Conservation (phyloP, 2,888 invertebrate species). For the Drosophila paranaensis region DNA sequence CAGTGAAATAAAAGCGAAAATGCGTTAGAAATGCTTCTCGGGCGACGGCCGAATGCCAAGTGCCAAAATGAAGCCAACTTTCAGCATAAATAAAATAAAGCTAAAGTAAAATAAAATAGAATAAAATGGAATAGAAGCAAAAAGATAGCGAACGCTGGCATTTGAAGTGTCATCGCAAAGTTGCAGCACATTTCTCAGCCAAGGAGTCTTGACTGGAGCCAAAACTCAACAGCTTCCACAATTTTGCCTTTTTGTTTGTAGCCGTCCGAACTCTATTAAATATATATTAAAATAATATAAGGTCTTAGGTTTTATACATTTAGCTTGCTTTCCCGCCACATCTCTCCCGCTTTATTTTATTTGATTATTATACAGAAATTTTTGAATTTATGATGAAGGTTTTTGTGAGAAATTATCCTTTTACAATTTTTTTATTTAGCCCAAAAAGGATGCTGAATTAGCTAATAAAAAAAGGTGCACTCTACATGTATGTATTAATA, state of each 20-base stretch:
- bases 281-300: too few species aligned
- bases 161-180: conserved; percentile 47
- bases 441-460: background rate
- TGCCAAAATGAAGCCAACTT: conserved; percentile 66
- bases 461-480: background rate
- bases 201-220: background rate
- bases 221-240: conserved; percentile 7
- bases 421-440: background rate
- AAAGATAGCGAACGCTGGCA: conserved; percentile 36
- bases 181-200: conserved; percentile 27
- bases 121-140: conserved; percentile 7
- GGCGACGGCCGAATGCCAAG: conserved; percentile 39
- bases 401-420: background rate
- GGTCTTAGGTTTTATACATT: too few species aligned
- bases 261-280: too few species aligned
- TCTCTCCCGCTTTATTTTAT: too few species aligned
- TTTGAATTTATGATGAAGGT: background rate
- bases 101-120: conserved; percentile 11
- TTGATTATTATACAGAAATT: background rate
- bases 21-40: conserved; percentile 57
- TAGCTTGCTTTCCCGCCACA: too few species aligned
- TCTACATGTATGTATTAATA: background rate
- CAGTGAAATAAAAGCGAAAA: conserved; percentile 68
- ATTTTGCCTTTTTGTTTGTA: too few species aligned
- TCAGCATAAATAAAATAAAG: conserved; percentile 25